Conservation (phyloP, 2,888 invertebrate genomes). For the Cyclophora punctaria region DNA sequence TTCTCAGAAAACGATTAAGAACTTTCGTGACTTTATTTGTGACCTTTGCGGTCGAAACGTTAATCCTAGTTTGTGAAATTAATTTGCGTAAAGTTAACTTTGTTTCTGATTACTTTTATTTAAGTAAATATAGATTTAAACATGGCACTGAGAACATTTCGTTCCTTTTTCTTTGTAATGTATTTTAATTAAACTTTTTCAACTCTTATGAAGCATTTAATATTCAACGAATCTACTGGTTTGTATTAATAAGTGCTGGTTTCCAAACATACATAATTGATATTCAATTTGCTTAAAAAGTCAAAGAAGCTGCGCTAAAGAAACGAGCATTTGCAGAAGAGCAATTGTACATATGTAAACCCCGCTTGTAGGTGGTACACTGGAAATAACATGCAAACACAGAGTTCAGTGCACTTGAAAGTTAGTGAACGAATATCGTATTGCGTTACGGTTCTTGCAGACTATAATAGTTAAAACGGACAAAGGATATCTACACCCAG, state of each 20-base stretch:
- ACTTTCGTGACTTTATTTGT: conserved; percentile 29
- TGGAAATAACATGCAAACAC: background rate
- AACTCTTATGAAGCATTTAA: no score
- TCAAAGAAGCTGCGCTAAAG: conserved; percentile 25
- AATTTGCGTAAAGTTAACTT: conserved; percentile 5
- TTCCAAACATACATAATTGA: conserved; percentile 23
- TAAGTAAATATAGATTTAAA: no score
- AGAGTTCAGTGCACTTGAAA: conserved; percentile 21
- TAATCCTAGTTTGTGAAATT: conserved; percentile 8
- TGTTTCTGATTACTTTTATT: background rate
- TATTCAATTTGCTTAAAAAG: conserved; percentile 26
- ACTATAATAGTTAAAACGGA: conserved; percentile 4
- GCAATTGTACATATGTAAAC: no score
- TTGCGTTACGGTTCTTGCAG: conserved; percentile 27
- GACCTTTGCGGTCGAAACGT: conserved; percentile 14
- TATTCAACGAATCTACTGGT: background rate
- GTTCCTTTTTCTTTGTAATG: no score
- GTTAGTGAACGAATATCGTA: conserved; percentile 32
- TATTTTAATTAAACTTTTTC: no score
- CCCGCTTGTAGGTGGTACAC: background rate
- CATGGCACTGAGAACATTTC: no score
- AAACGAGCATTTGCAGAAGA: conserved; percentile 3
- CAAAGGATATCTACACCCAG: background rate
- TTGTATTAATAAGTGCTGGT: background rate
- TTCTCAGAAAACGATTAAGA: conserved; percentile 21